Evolutionary conservation across 2,113 vertebrate genomes (phyloP), one percentile per base, ranked within the genome.

Genomic region (Ranitomeya imitator): DNA sequence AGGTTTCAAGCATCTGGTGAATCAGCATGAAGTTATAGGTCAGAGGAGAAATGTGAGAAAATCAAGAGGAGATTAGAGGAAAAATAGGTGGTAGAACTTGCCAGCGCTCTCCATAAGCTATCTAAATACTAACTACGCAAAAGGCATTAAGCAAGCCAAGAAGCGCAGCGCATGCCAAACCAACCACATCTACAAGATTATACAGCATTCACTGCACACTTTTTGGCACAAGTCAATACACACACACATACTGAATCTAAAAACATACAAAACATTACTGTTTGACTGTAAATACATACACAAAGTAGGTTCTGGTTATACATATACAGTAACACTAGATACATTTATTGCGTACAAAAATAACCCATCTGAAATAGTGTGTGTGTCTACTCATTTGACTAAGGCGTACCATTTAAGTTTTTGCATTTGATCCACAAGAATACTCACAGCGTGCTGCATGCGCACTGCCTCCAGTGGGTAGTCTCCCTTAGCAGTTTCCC

Each of bases 401-500:
- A 19, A 15, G 65, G 26, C 45, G 23, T 37, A 15, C 4, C 55
- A 9, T 78, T 21, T 78, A 19, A 21, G 37, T n/a, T 21, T 45
- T 4, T 63, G 79, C 12, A 2, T 37, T 15, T 16, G 13, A 37
- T 67, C 21, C 10, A 5, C 4, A 2, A 11, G 10, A 26, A 65
- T 85, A 93, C 97, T 95, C 89, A 99, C 98, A 94, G 89, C 93
- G 52, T 99, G 98, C 92, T 99, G 98, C 92, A 96, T 98, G 92
- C 94, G 95, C 59, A 99, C 97, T 0, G 98, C 96, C 91, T 99
- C 98, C 54, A 99, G 93, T 0, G 98, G 98, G 90, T 99, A 99
- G 85, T 99, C 97, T 86, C 98, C 98, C 93, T 99, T 99, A 90
- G 98, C 98, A 0, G 98, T 99, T 90, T 99, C 98, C 78, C 98